A percentile compares a stretch with the other conserved stretches of the same genome.
Conservation (phyloP, 2,113 vertebrate genomes). For the Puma concolor region DNA sequence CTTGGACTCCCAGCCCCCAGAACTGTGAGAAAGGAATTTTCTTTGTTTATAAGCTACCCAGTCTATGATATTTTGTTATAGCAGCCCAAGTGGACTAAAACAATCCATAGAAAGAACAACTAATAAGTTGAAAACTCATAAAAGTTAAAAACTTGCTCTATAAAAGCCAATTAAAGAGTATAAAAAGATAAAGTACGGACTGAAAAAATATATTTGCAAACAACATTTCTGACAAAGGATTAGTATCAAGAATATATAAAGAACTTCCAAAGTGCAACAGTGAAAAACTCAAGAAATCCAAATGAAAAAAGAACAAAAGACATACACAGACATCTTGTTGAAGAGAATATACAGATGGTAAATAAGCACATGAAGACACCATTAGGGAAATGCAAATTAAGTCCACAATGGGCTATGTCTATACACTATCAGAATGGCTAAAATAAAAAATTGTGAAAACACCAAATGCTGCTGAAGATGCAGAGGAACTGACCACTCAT, state of each 20-base stretch:
- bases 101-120: not conserved
- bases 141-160: not conserved
- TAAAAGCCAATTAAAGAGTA: not conserved
- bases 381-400: not conserved
- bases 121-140: not conserved
- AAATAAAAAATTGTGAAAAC: not conserved
- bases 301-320: not conserved
- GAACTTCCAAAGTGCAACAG: not conserved
- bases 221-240: not conserved
- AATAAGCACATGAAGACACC: not conserved
- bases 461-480: not conserved
- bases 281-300: not conserved
- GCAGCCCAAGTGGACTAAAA: not conserved
- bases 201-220: not conserved
- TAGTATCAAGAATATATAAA: not conserved
- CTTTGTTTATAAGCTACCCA: not conserved
- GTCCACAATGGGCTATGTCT: not conserved
- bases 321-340: not conserved
- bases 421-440: not conserved
- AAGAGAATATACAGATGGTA: not conserved
- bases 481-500: not conserved
- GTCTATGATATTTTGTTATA: not conserved
- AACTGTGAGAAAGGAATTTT: not conserved
- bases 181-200: not conserved
- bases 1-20: not conserved